Conservation (phyloP, 1,140 invertebrate species). For the Acyrthosiphon pisum region DNA sequence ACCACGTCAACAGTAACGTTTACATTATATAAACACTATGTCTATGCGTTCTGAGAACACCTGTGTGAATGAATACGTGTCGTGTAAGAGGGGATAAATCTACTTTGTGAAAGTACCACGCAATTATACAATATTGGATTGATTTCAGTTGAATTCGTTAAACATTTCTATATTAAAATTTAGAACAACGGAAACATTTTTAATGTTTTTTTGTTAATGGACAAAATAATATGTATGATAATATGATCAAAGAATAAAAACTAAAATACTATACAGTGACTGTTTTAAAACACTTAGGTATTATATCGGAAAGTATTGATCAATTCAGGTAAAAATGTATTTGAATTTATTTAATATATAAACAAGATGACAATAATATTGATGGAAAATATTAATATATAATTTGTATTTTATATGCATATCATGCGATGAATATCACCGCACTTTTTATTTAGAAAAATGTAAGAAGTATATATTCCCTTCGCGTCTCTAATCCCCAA, state of each 20-base stretch:
- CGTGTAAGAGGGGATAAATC: not conserved
- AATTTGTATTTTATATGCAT: not conserved
- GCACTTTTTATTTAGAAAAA: not conserved
- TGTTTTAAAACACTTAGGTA: not conserved
- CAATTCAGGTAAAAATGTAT: not conserved
- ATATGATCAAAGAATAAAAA: not conserved
- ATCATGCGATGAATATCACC: not conserved
- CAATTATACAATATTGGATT: constrained; percentile 24
- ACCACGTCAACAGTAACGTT: not conserved
- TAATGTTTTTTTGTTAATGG: not conserved
- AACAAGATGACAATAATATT: not conserved
- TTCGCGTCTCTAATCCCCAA: not conserved
- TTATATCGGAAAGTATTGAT: not conserved
- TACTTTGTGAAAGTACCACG: constrained; percentile 25
- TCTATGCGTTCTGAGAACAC: not conserved
- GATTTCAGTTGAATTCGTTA: not conserved
- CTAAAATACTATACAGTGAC: not conserved
- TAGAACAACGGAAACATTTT: not conserved
- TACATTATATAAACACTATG: not conserved
- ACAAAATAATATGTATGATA: not conserved
- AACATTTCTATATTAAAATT: not conserved
- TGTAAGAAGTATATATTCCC: not conserved
- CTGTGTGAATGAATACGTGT: not conserved
- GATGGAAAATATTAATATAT: not conserved
- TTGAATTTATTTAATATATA: not conserved